Conservation (phyloP, 2,797 vertebrate genomes). For the Prionace glauca region DNA sequence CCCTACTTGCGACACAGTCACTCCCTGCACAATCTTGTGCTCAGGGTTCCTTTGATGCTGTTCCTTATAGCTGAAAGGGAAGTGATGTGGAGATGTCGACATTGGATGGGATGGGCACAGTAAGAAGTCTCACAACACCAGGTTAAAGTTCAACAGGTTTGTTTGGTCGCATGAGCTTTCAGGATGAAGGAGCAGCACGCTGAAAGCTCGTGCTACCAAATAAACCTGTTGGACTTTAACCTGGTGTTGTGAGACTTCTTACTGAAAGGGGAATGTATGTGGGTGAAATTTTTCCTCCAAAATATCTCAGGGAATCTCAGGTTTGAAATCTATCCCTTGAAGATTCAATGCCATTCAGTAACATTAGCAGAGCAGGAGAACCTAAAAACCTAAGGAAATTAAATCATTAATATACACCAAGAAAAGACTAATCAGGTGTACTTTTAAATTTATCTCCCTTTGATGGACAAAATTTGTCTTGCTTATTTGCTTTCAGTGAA, state of each 20-base stretch:
- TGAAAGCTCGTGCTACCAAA: too few species aligned
- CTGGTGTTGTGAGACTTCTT: too few species aligned
- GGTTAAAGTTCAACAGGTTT: too few species aligned
- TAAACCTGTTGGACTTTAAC: too few species aligned
- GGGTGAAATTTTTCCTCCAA: not conserved
- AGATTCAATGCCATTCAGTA: slow-evolving; percentile 5
- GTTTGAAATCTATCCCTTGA: not conserved
- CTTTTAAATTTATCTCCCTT: not conserved
- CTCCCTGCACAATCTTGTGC: not conserved
- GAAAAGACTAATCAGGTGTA: not conserved
- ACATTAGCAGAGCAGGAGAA: not conserved
- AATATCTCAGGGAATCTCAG: not conserved
- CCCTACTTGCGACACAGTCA: not conserved
- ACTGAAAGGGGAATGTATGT: not conserved
- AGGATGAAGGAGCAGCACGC: too few species aligned
- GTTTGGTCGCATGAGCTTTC: too few species aligned
- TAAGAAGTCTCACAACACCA: too few species aligned
- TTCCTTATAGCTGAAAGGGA: not conserved
- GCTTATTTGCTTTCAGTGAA: slow-evolving; percentile 79
- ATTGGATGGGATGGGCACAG: too few species aligned
- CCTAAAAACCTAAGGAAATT: not conserved
- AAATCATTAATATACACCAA: not conserved
- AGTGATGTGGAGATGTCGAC: not conserved
- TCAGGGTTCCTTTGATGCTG: too few species aligned
- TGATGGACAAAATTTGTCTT: slow-evolving; percentile 36